These are phyloP conservation scores for Noctua pronuba DNA, from an alignment of 2,888 invertebrate species.

Conservation along the genomic window DNA sequence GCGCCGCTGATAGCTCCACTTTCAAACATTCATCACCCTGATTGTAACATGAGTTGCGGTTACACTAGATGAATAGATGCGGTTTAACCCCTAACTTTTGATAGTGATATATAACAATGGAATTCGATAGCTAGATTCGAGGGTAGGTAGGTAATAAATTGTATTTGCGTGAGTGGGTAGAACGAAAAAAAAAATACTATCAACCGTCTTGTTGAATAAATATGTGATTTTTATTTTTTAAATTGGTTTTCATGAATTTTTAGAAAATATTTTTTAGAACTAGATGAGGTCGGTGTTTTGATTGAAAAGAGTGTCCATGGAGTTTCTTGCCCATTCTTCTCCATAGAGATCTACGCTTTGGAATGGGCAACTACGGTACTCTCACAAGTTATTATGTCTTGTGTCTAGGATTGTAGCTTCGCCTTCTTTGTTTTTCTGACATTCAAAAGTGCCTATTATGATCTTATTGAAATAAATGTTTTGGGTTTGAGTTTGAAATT, in stretches of 20 bases:
- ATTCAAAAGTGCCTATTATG: too few relatives aligned
- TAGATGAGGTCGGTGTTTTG: too few relatives aligned
- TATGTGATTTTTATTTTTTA: neutral
- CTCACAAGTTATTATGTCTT: too few relatives aligned
- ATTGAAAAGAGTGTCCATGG: too few relatives aligned
- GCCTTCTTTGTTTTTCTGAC: too few relatives aligned
- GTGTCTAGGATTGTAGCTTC: too few relatives aligned
- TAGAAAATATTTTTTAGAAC: too few relatives aligned
- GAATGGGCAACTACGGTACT: too few relatives aligned
- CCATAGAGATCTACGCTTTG: too few relatives aligned
- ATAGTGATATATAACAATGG: conserved; percentile 13
- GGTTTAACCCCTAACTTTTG: conserved; percentile 45
- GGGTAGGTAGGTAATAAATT: neutral
- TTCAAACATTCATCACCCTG: conserved; percentile 61
- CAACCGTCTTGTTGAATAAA: neutral
- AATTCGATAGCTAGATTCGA: conserved; percentile 12
- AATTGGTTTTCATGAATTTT: neutral
- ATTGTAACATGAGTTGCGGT: conserved; percentile 60
- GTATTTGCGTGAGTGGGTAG: neutral
- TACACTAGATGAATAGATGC: conserved; percentile 47
- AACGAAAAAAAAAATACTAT: neutral
- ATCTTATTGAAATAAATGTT: too few relatives aligned
- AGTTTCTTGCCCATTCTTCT: too few relatives aligned
- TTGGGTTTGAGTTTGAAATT: too few relatives aligned
- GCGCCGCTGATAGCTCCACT: conserved; percentile 46